Evolutionary conservation across 2,888 invertebrate species (phyloP).

Genomic region (Strigamia transsilvanica): DNA sequence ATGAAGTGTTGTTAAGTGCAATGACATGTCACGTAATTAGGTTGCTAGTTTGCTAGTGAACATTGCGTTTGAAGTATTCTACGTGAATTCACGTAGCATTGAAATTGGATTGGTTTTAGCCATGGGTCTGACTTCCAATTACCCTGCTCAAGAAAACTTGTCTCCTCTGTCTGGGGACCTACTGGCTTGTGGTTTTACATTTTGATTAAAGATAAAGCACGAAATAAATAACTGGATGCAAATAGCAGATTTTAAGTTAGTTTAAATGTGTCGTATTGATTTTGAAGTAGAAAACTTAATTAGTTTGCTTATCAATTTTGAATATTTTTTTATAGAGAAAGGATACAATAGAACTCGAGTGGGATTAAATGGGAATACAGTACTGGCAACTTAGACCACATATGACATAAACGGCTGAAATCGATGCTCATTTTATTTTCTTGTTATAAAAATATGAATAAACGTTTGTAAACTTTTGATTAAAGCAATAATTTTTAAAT

Average conservation of each 20-base stretch:
- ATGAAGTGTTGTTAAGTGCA: conserved; percentile 10
- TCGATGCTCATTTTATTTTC: no score
- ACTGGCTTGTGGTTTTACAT: not conserved
- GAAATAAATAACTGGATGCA: not conserved
- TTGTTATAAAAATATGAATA: no score
- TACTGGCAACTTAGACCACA: no score
- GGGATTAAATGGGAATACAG: no score
- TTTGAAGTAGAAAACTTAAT: not conserved
- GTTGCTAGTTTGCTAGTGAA: conserved; percentile 28
- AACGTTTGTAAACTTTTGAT: no score
- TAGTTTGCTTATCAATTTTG: no score
- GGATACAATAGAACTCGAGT: no score
- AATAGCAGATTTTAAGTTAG: not conserved
- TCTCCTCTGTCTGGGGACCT: not conserved
- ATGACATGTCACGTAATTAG: conserved; percentile 1
- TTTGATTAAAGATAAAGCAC: conserved; percentile 10
- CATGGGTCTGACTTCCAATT: conserved; percentile 21
- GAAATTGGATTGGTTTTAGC: conserved; percentile 29
- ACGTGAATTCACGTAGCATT: conserved; percentile 31
- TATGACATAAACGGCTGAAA: no score
- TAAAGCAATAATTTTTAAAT: no score
- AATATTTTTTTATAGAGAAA: not conserved
- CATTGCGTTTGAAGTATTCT: conserved; percentile 6
- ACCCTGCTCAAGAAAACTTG: not conserved
- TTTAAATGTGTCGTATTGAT: no score